Base-by-base conservation (phyloP, 2,888 invertebrate species). In the Acheta domesticus region DNA sequence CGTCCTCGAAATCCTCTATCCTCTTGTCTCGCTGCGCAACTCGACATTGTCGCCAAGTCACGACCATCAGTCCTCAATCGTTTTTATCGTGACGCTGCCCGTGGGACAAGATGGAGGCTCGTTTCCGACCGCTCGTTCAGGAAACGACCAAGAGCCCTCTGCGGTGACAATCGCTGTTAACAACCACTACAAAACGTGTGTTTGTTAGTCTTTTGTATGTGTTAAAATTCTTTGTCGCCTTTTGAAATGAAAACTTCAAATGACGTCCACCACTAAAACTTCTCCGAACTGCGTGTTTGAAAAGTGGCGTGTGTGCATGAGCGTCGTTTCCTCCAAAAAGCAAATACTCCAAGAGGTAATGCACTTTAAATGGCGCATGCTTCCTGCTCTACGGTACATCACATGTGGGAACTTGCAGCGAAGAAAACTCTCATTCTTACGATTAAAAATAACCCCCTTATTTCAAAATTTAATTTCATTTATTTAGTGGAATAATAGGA, bases 401-500 rank as follows among this genome's bases (percentile, higher is more conserved):
- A 62, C 62, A 62, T 62, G 62, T 62, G 62, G 62, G 62, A 62
- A 62, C 14, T n/a, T 62, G n/a, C 62, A 14, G n/a, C 62, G 16
- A 62, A 62, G 14, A n/a, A 62, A 14, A 19, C 62, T 62, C 62
- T 62, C 62, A 62, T 62, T 62, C 16, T 12, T n/a, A 19, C 5
- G 62, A 62, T 62, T 62, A 62, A 62, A 62, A 62, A 62, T 62
- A 62, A 62, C 62, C n/a, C 62, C 62, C 62, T 62, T 19, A 19
- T 62, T 62, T 62, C 62, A 62, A 62, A n/a, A 19, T 62, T 62
- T 62, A 62, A 62, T 62, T 62, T 19, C 62, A n/a, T 62, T 62
- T 62, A 62, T 62, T 62, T 62, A 62, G 62, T n/a, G 62, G n/a
- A n/a, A 62, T 62, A 62, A 62, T 62, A n/a, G n/a, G 16, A 62